A percentile compares a stretch with the other conserved stretches of the same genome.
phyloP scores from a whole-genome alignment of 2,888 invertebrate genomes.

The Ennomos quercinarius region DNA sequence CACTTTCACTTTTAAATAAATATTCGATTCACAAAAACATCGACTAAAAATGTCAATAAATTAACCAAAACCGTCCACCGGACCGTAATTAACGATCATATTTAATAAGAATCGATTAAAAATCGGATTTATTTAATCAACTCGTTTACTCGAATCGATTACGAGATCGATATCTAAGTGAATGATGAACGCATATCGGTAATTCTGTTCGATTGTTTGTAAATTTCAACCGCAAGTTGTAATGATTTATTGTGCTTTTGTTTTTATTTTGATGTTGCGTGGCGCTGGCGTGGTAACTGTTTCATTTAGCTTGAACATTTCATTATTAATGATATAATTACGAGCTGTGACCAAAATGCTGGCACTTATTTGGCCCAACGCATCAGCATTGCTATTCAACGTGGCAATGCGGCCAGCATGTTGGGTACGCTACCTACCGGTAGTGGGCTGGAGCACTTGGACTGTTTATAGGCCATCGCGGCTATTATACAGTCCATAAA shows the following conservation, averaged over 20 bases:
- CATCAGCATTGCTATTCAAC: too few relatives aligned
- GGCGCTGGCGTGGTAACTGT: conserved; percentile 8
- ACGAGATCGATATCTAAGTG: conserved; percentile 61
- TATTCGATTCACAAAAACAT: conserved; percentile 36
- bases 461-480: too few relatives aligned
- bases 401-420: too few relatives aligned
- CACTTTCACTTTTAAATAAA: conserved; percentile 46
- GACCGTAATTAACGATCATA: conserved; percentile 64
- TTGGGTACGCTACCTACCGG: too few relatives aligned
- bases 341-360: too few relatives aligned
- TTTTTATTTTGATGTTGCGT: conserved; percentile 11
- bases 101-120: conserved; percentile 73
- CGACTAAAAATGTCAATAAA: conserved; percentile 37
- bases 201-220: conserved; percentile 26
- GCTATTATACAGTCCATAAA: too few relatives aligned
- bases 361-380: too few relatives aligned
- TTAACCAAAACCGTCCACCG: conserved; percentile 56
- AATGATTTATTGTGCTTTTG: conserved; percentile 24
- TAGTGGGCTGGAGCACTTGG: too few relatives aligned
- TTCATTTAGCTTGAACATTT: conserved; percentile 8
- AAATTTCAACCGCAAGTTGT: conserved; percentile 23
- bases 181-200: conserved; percentile 50
- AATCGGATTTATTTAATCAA: conserved; percentile 67
- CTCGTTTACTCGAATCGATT: conserved; percentile 53
- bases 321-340: conserved; percentile 12